phyloP scores from a whole-genome alignment of 2,888 invertebrate species.

The Cephus pygmeus region DNA sequence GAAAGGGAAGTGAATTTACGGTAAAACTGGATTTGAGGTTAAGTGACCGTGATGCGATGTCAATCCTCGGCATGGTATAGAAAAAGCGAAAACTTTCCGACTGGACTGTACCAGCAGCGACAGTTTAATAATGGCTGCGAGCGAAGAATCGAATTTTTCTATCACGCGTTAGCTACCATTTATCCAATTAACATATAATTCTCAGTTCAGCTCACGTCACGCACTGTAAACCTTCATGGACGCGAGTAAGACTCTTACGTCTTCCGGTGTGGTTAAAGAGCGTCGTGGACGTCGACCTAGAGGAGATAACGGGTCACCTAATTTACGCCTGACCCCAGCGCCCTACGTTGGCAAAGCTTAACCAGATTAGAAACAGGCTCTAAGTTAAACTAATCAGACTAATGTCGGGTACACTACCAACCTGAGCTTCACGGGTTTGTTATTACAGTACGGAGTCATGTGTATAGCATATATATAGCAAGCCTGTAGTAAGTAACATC shows the following conservation, averaged over 20 bases:
- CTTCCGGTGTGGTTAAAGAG: constrained; percentile 1
- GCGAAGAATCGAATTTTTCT: background rate
- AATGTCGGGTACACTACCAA: constrained; percentile 22
- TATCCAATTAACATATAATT: background rate
- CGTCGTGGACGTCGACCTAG: constrained; percentile 11
- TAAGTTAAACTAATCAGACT: constrained; percentile 36
- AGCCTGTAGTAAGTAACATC: background rate
- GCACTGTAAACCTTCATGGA: background rate
- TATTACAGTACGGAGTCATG: background rate
- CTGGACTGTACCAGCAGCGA: background rate
- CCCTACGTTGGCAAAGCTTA: constrained; percentile 3
- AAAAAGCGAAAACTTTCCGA: background rate
- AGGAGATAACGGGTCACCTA: constrained; percentile 31
- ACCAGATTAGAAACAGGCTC: constrained; percentile 34
- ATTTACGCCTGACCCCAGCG: constrained; percentile 22
- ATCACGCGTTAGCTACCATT: background rate
- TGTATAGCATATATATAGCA: background rate
- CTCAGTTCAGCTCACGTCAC: background rate
- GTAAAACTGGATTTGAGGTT: background rate
- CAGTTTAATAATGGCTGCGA: background rate
- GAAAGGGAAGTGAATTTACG: background rate
- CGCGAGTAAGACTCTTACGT: background rate
- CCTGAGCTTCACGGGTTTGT: background rate
- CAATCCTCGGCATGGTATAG: background rate
- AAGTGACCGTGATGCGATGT: background rate